Conservation (phyloP, 2,797 vertebrate genomes). For the Notolabrus celidotus region DNA sequence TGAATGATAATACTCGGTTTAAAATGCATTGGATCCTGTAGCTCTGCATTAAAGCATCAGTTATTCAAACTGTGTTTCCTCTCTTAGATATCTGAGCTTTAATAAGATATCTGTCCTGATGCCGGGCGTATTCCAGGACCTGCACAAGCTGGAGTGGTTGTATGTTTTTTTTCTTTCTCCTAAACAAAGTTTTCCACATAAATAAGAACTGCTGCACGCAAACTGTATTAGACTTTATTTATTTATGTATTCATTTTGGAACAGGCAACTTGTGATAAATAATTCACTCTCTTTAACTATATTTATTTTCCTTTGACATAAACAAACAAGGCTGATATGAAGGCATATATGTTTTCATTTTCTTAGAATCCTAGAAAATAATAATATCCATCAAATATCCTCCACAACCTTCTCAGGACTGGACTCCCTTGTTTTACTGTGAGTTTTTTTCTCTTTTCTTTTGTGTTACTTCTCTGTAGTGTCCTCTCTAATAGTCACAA, state of each 20-base stretch:
- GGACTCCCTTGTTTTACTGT: conserved; percentile 95
- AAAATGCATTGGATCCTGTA: neutral
- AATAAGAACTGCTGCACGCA: neutral
- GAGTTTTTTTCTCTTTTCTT: conserved; percentile 78
- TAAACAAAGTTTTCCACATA: neutral
- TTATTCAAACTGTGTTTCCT: neutral
- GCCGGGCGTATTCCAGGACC: conserved; percentile 92
- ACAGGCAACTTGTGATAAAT: conserved; percentile 2
- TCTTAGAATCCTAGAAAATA: conserved; percentile 95
- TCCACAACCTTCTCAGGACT: conserved; percentile 92
- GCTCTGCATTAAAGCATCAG: neutral
- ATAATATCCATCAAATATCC: conserved; percentile 91
- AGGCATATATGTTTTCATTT: conserved; percentile 19
- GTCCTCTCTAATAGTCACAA: conserved; percentile 13
- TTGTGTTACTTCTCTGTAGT: neutral
- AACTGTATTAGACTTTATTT: neutral
- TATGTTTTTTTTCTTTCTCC: conserved; percentile 68
- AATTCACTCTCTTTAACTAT: neutral
- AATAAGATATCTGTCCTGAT: conserved; percentile 91
- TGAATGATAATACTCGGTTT: neutral
- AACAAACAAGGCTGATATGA: conserved; percentile 17
- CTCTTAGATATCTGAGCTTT: conserved; percentile 91
- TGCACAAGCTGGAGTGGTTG: conserved; percentile 96
- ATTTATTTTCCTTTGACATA: neutral
- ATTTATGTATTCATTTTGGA: neutral